phyloP scores from a whole-genome alignment of 2,797 vertebrate genomes.

The Parotocinclus haroldoi region DNA sequence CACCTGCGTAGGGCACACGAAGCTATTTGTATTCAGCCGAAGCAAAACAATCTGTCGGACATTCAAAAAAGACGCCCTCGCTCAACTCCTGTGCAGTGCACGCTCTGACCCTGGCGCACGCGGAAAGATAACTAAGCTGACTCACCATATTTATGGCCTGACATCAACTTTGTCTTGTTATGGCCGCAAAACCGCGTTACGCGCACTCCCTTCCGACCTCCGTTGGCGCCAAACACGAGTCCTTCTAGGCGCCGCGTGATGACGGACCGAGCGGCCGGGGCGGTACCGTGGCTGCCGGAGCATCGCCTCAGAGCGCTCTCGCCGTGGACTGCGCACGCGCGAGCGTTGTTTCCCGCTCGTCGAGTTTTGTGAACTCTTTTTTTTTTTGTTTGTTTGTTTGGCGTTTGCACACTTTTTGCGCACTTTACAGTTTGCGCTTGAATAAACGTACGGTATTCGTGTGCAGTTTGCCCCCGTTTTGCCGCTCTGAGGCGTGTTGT shows the following conservation, averaged over 20 bases:
- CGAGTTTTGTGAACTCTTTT: too few relatives aligned
- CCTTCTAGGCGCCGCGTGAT: conserved; percentile 62
- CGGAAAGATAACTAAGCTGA: conserved; percentile 2
- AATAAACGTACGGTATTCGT: too few relatives aligned
- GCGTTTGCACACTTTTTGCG: too few relatives aligned
- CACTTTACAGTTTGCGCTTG: too few relatives aligned
- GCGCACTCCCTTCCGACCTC: conserved; percentile 31
- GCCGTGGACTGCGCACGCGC: too few relatives aligned
- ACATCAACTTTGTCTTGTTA: conserved; percentile 5
- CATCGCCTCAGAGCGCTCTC: too few relatives aligned
- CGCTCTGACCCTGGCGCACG: neutral
- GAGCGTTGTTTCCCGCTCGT: too few relatives aligned
- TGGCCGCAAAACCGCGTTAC: conserved; percentile 5
- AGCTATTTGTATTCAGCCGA: neutral
- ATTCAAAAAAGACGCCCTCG: neutral
- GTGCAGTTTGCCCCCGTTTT: too few relatives aligned
- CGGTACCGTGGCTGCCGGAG: too few relatives aligned
- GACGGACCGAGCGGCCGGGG: conserved; percentile 53
- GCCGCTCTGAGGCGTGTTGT: too few relatives aligned
- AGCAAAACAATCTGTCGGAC: neutral
- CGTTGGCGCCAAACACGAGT: conserved; percentile 71
- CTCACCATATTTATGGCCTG: conserved; percentile 50
- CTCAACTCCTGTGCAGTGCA: neutral
- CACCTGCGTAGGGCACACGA: neutral
- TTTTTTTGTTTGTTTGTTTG: too few relatives aligned